Conservation (phyloP, 92 coral and sea anemone genomes). For the Isaurus tuberculatus region DNA sequence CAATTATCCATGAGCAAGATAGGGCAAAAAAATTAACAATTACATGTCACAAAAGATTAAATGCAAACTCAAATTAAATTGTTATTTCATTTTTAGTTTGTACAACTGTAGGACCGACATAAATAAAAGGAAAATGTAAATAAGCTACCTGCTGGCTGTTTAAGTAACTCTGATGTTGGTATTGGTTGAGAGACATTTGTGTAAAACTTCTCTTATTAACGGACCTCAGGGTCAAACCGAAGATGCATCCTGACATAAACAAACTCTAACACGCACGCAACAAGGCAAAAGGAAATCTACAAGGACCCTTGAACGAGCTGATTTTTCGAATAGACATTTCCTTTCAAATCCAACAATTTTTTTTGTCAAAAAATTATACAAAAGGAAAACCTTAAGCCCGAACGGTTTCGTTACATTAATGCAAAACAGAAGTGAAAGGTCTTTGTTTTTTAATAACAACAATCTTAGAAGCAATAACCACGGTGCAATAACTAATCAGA, state of each 20-base stretch:
- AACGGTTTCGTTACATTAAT: slow-evolving; percentile 1
- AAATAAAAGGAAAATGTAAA: not conserved
- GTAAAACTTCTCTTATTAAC: not conserved
- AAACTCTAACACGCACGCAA: slow-evolving; percentile 23
- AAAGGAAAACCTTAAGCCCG: not conserved
- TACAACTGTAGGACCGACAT: not conserved
- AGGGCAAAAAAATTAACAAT: not conserved
- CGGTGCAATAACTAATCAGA: not conserved
- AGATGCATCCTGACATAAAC: not conserved
- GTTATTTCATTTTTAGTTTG: not conserved
- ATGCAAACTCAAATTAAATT: not conserved
- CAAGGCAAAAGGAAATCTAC: not conserved
- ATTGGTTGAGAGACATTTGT: slow-evolving; percentile 17
- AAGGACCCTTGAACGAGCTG: not conserved
- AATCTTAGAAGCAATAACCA: not conserved
- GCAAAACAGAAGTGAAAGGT: slow-evolving; percentile 11
- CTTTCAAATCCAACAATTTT: not conserved
- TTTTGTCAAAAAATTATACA: not conserved
- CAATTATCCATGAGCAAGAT: not conserved
- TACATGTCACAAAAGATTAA: not conserved
- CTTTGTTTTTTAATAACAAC: slow-evolving; percentile 28
- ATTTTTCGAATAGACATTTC: not conserved
- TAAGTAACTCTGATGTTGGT: not conserved
- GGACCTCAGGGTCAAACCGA: slow-evolving; percentile 22
- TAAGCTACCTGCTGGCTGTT: not conserved